phyloP scores from a whole-genome alignment of 2,113 vertebrate genomes.

The Delphinapterus leucas region DNA sequence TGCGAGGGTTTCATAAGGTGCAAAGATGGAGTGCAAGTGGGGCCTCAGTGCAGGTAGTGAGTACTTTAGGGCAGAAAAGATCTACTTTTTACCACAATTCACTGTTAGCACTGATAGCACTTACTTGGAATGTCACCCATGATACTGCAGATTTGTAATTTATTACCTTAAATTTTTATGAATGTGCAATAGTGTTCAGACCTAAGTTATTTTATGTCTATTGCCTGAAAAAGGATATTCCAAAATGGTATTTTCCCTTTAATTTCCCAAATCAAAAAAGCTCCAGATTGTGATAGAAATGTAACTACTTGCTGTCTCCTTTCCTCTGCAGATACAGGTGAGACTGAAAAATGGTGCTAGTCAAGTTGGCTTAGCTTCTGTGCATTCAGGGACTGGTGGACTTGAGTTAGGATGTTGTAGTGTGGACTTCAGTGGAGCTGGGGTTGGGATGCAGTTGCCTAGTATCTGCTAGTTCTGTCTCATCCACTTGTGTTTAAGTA shows the following conservation, averaged over 20 bases:
- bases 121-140: background rate
- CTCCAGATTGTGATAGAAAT: background rate
- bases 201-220: background rate
- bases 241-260: background rate
- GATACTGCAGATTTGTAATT: background rate
- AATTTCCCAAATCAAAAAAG: background rate
- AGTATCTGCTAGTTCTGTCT: background rate
- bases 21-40: background rate
- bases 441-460: background rate
- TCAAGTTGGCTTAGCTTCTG: background rate
- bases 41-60: background rate
- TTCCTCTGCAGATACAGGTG: background rate
- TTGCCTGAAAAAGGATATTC: background rate
- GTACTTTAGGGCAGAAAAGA: background rate
- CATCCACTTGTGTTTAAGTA: constrained; percentile 23
- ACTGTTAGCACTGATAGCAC: background rate
- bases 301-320: background rate
- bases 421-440: background rate
- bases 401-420: background rate
- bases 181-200: background rate
- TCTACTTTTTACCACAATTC: background rate
- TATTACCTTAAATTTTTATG: background rate
- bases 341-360: background rate
- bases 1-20: background rate
- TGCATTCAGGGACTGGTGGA: background rate